Percentiles rank a stretch among this genome's conserved stretches.
Conservation (phyloP, 2,797 vertebrate genomes). For the Etheostoma perlongum region DNA sequence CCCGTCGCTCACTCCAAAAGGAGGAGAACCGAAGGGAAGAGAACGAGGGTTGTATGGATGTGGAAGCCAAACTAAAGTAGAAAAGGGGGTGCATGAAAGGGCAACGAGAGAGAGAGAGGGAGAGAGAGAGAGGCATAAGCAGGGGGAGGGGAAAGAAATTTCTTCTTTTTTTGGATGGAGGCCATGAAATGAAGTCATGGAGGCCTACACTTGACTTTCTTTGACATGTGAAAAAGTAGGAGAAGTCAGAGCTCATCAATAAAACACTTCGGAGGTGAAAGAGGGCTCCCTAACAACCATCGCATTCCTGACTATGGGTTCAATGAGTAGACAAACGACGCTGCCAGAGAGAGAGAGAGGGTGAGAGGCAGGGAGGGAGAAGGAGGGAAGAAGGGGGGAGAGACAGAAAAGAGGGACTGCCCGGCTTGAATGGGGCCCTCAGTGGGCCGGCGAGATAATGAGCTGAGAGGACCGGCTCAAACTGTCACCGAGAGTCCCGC, state of each 20-base stretch:
- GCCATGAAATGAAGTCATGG: conserved; percentile 80
- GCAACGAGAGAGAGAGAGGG: conserved; percentile 43
- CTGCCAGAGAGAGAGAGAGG: conserved; percentile 72
- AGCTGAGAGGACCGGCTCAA: conserved; percentile 85
- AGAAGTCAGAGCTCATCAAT: conserved; percentile 87
- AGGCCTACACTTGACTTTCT: conserved; percentile 84
- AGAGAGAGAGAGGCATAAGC: conserved; percentile 29
- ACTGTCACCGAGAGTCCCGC: conserved; percentile 84
- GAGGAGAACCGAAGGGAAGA: conserved; percentile 52
- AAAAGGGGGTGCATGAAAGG: conserved; percentile 75
- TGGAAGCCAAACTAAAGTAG: conserved; percentile 64
- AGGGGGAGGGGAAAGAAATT: conserved; percentile 69
- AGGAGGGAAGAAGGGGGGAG: conserved; percentile 14
- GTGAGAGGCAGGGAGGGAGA: conserved; percentile 24
- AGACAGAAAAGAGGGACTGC: conserved; percentile 51
- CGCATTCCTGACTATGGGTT: conserved; percentile 83
- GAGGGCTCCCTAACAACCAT: conserved; percentile 84
- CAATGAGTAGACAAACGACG: conserved; percentile 85
- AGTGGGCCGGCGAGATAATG: conserved; percentile 85
- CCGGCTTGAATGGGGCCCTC: conserved; percentile 82
- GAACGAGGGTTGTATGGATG: conserved; percentile 69
- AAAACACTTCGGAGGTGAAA: conserved; percentile 86
- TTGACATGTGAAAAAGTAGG: conserved; percentile 83
- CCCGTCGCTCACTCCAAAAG: conserved; percentile 68
- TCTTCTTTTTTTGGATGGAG: conserved; percentile 46